Evolutionary conservation across 2,888 invertebrate genomes (phyloP).

Genomic region (Patella caerulea): DNA sequence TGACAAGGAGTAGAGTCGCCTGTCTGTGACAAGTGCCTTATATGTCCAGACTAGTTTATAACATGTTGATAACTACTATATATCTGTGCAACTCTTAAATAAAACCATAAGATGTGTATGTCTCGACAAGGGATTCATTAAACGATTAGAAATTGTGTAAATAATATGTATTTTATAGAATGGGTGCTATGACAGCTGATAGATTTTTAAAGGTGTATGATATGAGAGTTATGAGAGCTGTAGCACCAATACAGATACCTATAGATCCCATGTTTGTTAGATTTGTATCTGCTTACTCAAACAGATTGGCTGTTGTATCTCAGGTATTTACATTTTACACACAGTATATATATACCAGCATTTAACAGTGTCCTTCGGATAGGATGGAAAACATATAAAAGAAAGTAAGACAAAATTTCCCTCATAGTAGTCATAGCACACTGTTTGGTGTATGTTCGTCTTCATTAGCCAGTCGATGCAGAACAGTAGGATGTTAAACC

Average conservation of each 20-base stretch:
- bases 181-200: conserved; percentile 83
- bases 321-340: conserved; percentile 71
- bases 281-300: conserved; percentile 90
- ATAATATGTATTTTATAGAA: conserved; percentile 44
- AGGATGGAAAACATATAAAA: too few relatives aligned
- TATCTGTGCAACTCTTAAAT: background rate
- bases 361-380: too few relatives aligned
- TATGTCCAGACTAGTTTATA: background rate
- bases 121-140: too few relatives aligned
- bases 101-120: too few relatives aligned
- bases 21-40: too few relatives aligned
- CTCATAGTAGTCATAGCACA: too few relatives aligned
- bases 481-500: too few relatives aligned
- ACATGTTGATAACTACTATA: background rate
- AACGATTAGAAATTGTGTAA: background rate
- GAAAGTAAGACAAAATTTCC: too few relatives aligned
- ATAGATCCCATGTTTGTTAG: conserved; percentile 88
- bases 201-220: conserved; percentile 94
- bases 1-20: too few relatives aligned
- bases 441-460: too few relatives aligned
- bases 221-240: conserved; percentile 85
- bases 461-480: too few relatives aligned
- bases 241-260: conserved; percentile 81
- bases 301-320: conserved; percentile 88
- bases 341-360: too few relatives aligned